phyloP scores from a whole-genome alignment of 1,140 invertebrate species.

The Whitmania pigra region DNA sequence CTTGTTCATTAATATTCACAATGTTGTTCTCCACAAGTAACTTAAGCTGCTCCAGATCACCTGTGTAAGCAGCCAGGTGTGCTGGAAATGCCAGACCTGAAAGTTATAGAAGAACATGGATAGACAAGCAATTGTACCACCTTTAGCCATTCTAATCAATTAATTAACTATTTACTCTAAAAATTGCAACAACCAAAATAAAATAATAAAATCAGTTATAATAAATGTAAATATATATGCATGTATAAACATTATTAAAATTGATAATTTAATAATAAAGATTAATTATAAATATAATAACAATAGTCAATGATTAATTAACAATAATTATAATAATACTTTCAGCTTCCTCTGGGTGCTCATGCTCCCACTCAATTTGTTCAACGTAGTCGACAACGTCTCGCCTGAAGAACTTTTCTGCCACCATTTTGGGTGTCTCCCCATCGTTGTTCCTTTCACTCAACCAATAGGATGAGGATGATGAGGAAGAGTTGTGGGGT shows the following conservation, averaged over 20 bases:
- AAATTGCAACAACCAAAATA: background rate
- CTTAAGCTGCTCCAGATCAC: slow-evolving; percentile 40
- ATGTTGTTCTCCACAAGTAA: slow-evolving; percentile 41
- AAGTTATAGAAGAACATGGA: slow-evolving; percentile 7
- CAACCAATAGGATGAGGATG: slow-evolving; percentile 22
- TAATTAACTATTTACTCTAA: too few species aligned
- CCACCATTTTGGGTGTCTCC: slow-evolving; percentile 42
- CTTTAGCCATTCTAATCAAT: too few species aligned
- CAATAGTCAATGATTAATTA: too few species aligned
- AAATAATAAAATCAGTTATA: background rate
- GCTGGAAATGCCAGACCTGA: slow-evolving; percentile 42
- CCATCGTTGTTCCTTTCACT: slow-evolving; percentile 42
- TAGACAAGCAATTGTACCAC: background rate
- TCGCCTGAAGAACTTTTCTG: slow-evolving; percentile 42
- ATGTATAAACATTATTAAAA: background rate
- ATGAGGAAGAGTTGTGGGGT: slow-evolving; percentile 33
- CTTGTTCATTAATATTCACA: slow-evolving; percentile 43
- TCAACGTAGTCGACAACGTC: slow-evolving; percentile 40
- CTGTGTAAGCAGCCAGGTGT: slow-evolving; percentile 41
- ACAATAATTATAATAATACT: slow-evolving; percentile 31
- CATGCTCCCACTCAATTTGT: slow-evolving; percentile 40
- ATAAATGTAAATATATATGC: too few species aligned
- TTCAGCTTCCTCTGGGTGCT: slow-evolving; percentile 41
- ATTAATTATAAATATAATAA: too few species aligned
- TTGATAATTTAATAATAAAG: background rate